phyloP scores from a whole-genome alignment of 1,140 invertebrate species.

The Tetraneura akinire region DNA sequence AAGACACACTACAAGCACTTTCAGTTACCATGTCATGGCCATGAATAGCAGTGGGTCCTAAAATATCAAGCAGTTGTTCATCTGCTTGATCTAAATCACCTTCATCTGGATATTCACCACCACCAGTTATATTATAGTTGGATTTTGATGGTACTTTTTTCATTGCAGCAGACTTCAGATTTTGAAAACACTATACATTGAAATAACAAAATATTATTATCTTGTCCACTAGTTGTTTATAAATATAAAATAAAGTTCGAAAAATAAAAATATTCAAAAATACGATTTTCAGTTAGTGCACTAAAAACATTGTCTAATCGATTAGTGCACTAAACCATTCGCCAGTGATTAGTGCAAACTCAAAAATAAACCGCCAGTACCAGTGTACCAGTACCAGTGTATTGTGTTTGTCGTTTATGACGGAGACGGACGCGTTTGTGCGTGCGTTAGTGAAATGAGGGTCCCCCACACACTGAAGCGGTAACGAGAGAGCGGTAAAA shows the following conservation, averaged over 20 bases:
- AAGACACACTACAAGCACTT: conserved; percentile 6
- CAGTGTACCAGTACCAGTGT: too few relatives aligned
- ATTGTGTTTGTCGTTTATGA: too few relatives aligned
- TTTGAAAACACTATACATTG: too few relatives aligned
- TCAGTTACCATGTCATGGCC: neutral
- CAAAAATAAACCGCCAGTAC: neutral
- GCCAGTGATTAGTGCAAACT: neutral
- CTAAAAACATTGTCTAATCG: neutral
- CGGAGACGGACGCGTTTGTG: too few relatives aligned
- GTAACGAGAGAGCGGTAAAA: too few relatives aligned
- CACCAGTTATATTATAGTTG: neutral
- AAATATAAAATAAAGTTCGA: too few relatives aligned
- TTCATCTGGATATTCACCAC: neutral
- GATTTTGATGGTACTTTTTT: conserved; percentile 13
- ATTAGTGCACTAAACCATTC: neutral
- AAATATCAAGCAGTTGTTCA: conserved; percentile 8
- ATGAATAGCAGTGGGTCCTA: conserved; percentile 6
- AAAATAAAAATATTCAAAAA: neutral
- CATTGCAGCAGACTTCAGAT: conserved; percentile 4
- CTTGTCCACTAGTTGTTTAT: too few relatives aligned
- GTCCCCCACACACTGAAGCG: too few relatives aligned
- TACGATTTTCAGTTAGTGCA: neutral
- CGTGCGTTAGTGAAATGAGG: too few relatives aligned
- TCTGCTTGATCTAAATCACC: neutral
- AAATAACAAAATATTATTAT: too few relatives aligned